Base-by-base conservation (phyloP, 2,888 invertebrate species). In the Drosophila parthenogenetica region DNA sequence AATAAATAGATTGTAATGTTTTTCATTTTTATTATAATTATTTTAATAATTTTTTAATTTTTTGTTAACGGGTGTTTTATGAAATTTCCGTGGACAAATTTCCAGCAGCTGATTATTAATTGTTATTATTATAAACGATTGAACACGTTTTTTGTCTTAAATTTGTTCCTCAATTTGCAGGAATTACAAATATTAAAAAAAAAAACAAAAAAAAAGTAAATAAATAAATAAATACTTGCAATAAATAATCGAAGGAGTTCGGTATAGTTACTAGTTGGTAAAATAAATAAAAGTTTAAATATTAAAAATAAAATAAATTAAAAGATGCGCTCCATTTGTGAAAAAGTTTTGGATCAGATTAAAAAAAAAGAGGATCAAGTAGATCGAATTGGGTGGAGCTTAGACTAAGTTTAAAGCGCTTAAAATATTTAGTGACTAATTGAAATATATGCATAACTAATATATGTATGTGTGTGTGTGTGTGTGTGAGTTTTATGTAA, bases 391-490 rank as follows among this genome's bases (percentile, higher is more conserved):
- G 13, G 46, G 46, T 22, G 66, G 60, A 73, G 61, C 82, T 89
- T 86, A 90, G 78, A 82, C 88, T 88, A 88, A 81, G 73, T 72
- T 74, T 80, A 81, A 79, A 75, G 82, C 76, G 78, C 90, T 90
- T 90, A 90, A 90, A 85, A 87, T 90, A 90, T 89, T 91, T 90
- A 91, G 90, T 91, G 91, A 90, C 91, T 91, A 90, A 86, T 89
- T 89, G 89, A 89, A 90, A 77, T 80, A 77, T 71, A 74, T 55
- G 54, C 69, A 63, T 71, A 61, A 54, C 32, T 60, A 43, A 19
- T 49, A 19, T 61, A 43, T 57, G 64, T 54, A 40, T 70, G 25
- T 63, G 40, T 57, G 57, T 51, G 25, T 71, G 74, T 69, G 79
- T 74, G 74, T 67, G 39, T 60, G 63, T 54, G 60, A 67, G 63